These are phyloP conservation scores for Drosophila diplacantha DNA, from an alignment of 2,888 invertebrate species.

Conservation along the genomic window DNA sequence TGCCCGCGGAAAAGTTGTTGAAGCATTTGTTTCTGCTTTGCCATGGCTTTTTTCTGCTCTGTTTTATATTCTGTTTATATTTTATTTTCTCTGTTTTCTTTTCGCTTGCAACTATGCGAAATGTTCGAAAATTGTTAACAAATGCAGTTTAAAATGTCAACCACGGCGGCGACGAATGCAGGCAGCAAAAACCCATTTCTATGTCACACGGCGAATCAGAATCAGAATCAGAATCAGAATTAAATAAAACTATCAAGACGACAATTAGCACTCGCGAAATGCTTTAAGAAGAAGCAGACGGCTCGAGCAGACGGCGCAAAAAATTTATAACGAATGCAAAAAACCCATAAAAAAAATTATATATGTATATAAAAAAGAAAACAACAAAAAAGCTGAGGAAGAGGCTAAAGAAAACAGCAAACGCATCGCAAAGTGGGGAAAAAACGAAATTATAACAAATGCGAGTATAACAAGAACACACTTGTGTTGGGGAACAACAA, in stretches of 20 bases:
- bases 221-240: constrained; percentile 36
- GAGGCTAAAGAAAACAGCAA: constrained; percentile 55
- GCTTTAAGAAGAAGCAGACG: constrained; percentile 11
- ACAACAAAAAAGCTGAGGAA: constrained; percentile 31
- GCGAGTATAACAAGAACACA: constrained; percentile 50
- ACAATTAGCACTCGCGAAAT: constrained; percentile 36
- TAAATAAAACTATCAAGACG: constrained; percentile 40
- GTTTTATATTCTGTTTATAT: constrained; percentile 7
- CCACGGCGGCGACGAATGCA: constrained; percentile 63
- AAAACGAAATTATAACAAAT: constrained; percentile 38
- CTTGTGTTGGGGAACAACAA: constrained; percentile 41
- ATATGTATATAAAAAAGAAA: constrained; percentile 18
- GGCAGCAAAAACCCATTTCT: constrained; percentile 51
- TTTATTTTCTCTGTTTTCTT: constrained; percentile 9
- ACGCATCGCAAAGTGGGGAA: constrained; percentile 58
- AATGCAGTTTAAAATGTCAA: constrained; percentile 71
- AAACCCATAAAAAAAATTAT: constrained; percentile 16
- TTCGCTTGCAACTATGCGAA: constrained; percentile 50
- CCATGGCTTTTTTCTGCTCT: constrained; percentile 19
- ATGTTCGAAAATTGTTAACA: constrained; percentile 69
- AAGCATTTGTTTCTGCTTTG: constrained; percentile 39
- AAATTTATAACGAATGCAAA: constrained; percentile 37
- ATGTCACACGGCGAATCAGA: constrained; percentile 54
- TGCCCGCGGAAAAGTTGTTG: constrained; percentile 21
- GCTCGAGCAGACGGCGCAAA: constrained; percentile 13